Evolutionary conservation across 2,797 vertebrate genomes (phyloP).

Genomic region (Muscicapa striata): DNA sequence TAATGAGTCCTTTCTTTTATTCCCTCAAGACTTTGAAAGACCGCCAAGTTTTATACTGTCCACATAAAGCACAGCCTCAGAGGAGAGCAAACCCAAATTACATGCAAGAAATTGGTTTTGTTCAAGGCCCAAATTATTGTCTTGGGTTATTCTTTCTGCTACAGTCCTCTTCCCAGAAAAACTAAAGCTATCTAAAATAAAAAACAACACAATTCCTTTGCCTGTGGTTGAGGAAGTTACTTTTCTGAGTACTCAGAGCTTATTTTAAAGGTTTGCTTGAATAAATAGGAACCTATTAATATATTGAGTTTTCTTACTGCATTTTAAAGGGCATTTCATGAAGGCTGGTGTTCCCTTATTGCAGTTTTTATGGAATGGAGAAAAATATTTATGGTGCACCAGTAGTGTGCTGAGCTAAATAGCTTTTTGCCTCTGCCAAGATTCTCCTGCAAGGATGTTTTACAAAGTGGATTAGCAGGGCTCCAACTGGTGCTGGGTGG

Average conservation of each 20-base stretch:
- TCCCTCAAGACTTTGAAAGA: neutral
- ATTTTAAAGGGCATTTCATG: slow-evolving; percentile 2
- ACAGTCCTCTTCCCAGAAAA: neutral
- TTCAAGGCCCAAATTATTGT: neutral
- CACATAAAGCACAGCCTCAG: neutral
- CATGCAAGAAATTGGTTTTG: neutral
- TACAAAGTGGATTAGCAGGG: neutral
- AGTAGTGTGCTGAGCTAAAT: neutral
- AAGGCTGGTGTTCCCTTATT: neutral
- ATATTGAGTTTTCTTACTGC: neutral
- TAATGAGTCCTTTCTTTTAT: neutral
- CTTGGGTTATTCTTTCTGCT: neutral
- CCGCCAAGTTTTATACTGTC: neutral
- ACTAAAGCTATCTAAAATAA: neutral
- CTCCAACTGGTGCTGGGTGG: neutral
- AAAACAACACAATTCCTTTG: neutral
- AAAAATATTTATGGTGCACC: slow-evolving; percentile 24
- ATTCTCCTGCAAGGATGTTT: neutral
- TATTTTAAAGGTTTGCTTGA: neutral
- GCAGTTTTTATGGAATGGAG: neutral
- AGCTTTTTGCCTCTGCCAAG: slow-evolving; percentile 25
- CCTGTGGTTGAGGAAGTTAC: neutral
- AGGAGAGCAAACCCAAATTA: neutral
- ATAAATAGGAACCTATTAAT: slow-evolving; percentile 21
- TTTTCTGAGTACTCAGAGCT: slow-evolving; percentile 7